Evolutionary conservation across 2,888 invertebrate genomes (phyloP).

Genomic region (Achlya flavicornis): DNA sequence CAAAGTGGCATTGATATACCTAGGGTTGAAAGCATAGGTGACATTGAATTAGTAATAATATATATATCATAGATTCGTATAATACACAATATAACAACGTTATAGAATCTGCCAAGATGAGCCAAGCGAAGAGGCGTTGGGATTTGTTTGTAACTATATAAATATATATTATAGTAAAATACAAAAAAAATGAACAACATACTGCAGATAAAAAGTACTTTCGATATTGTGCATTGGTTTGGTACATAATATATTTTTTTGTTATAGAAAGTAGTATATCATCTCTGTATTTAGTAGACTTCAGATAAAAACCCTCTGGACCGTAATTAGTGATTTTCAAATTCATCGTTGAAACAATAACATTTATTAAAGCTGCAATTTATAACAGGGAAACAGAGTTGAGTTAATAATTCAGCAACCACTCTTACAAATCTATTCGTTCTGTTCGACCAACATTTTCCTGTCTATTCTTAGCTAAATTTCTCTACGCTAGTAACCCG

Average conservation of each 20-base stretch:
- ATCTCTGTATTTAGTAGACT: too few species aligned
- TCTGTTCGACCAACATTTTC: neutral
- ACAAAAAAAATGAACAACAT: too few species aligned
- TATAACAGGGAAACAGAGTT: neutral
- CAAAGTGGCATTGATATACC: neutral
- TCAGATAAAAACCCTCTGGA: neutral
- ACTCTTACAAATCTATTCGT: constrained; percentile 6
- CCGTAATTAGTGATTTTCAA: neutral
- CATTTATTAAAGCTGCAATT: neutral
- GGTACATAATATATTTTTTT: too few species aligned
- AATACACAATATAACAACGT: too few species aligned
- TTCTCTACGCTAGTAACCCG: constrained; percentile 34
- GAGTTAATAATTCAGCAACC: constrained; percentile 4
- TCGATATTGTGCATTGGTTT: too few species aligned
- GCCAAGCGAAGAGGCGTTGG: too few species aligned
- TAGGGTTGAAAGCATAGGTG: neutral
- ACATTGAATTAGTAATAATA: neutral
- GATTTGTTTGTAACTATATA: too few species aligned
- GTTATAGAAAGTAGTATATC: too few species aligned
- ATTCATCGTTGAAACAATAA: neutral
- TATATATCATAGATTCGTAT: neutral
- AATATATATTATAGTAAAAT: too few species aligned
- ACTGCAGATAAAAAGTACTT: too few species aligned
- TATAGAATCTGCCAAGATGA: too few species aligned
- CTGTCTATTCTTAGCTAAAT: constrained; percentile 27